Base-by-base conservation (phyloP, 2,113 vertebrate species). In the Chaetodon trifascialis region DNA sequence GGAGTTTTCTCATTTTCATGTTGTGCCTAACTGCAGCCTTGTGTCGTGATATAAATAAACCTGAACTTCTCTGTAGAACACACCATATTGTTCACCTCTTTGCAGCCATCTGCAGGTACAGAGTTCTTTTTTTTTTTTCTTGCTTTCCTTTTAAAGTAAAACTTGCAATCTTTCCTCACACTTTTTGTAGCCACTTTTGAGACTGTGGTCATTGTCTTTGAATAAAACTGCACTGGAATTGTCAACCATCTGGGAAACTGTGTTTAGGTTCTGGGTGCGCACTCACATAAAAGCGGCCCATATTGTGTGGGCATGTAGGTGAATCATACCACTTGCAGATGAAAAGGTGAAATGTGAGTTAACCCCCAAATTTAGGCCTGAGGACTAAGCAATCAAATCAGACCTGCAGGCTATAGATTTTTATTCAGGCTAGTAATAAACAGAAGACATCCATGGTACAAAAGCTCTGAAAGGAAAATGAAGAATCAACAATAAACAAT, bases 21-120 rank as follows among this genome's bases (percentile, higher is more conserved):
- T 17, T 52, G 42, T 67, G 34, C 40, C n/a, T 64, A 40, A 70
- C 34, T 49, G 49, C 17, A 56, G 36, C 51, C 49, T 49, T 52
- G 0, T 42, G 40, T 19, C 34, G 63, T 63, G 64, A 51, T 58
- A 64, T 49, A 69, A 74, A 79, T 79, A 71, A 46, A 49, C 12
- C 23, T 0, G 17, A 73, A 73, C 49, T n/a, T 62, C 40, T 40
- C 62, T 62, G 14, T 34, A 68, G 9, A 73, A 52, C 19, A 21
- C 36, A 73, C 10, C 38, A 42, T 19, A 46, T 67, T 60, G 11
- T 73, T 38, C 8, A 19, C 42, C 54, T 38, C 44, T 25, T 52
- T 30, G 7, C 23, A 46, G 63, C 38, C 51, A 84, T 79, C 59
- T 74, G n/a, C 7, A 73, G 36, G 23, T 6, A 23, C 38, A 55